phyloP scores from a whole-genome alignment of 2,113 vertebrate species.

The Podarcis muralis region DNA sequence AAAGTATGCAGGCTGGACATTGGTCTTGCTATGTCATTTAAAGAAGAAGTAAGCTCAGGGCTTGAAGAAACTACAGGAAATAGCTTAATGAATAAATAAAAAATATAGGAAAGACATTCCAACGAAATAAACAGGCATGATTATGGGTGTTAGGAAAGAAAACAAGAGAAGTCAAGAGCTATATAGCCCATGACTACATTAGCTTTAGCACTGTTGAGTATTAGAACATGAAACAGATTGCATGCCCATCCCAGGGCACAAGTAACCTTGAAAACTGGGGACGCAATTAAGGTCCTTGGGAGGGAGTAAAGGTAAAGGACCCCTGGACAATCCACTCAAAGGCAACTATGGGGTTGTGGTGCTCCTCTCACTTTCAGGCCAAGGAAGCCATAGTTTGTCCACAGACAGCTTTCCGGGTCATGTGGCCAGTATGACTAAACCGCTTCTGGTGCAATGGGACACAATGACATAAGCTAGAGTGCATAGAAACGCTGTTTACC shows the following conservation, averaged over 20 bases:
- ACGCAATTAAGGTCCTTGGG: neutral
- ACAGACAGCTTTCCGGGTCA: too few species aligned
- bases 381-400: too few species aligned
- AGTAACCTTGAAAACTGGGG: neutral
- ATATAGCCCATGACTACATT: too few species aligned
- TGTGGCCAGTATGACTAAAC: too few species aligned
- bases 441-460: too few species aligned
- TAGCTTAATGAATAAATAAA: neutral
- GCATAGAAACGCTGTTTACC: too few species aligned
- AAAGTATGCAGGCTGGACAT: constrained; percentile 1
- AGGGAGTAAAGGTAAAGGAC: too few species aligned
- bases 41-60: neutral
- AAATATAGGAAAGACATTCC: neutral
- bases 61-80: neutral
- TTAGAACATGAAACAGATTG: neutral
- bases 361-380: too few species aligned
- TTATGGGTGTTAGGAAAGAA: neutral
- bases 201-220: neutral
- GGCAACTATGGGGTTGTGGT: too few species aligned
- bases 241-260: neutral
- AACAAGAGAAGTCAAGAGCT: too few species aligned
- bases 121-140: neutral
- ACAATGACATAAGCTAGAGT: accelerated
- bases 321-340: too few species aligned
- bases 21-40: constrained; percentile 27